phyloP scores from a whole-genome alignment of 2,113 vertebrate genomes.

The Podarcis cretensis region DNA sequence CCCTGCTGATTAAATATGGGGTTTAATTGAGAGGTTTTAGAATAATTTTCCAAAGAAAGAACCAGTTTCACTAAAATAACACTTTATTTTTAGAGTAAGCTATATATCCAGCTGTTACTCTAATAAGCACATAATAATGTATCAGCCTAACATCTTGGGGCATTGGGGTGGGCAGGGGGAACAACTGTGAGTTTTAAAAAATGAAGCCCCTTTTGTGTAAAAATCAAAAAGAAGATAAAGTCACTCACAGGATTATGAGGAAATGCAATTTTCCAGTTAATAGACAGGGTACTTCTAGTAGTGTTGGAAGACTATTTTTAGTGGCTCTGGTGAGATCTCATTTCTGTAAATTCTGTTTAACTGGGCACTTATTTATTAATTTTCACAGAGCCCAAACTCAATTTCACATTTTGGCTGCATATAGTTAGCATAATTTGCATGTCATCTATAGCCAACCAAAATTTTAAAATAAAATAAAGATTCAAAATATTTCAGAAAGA shows the following conservation, averaged over 20 bases:
- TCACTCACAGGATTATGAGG: not conserved
- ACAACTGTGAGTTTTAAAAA: not conserved
- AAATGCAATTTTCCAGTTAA: not conserved
- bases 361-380: not conserved
- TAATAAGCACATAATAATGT: conserved; percentile 31
- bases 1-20: conserved; percentile 66
- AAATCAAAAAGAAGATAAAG: not conserved
- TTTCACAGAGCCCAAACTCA: not conserved
- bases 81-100: conserved; percentile 30
- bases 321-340: not conserved
- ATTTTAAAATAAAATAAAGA: not conserved
- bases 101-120: conserved; percentile 29
- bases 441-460: not conserved
- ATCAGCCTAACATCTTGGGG: conserved; percentile 16
- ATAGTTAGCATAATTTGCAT: not conserved
- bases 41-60: conserved; percentile 58
- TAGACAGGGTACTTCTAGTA: not conserved
- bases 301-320: not conserved
- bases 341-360: not conserved
- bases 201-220: not conserved
- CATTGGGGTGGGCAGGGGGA: not conserved
- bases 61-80: conserved; percentile 44
- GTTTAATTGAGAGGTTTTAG: conserved; percentile 68
- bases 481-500: not conserved
- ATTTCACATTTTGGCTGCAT: not conserved